Base-by-base conservation (phyloP, 2,113 vertebrate genomes). In the Rhinopithecus roxellana region DNA sequence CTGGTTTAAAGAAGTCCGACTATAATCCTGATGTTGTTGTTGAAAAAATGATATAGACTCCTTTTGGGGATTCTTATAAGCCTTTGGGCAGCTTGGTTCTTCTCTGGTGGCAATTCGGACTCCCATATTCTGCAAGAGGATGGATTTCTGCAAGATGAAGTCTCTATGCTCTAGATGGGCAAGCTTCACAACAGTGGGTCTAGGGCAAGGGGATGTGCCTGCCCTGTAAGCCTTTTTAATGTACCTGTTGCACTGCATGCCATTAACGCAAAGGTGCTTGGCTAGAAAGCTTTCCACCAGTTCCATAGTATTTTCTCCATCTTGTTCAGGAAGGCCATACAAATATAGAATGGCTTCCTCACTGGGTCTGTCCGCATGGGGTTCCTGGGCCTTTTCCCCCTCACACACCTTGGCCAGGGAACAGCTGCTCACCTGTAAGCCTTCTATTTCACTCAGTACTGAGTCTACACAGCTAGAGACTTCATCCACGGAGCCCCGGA, bases 381-480 rank as follows among this genome's bases (percentile, higher is more conserved):
- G 70, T 93, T 98, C 97, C 64, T 69, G 96, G 96, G 93, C n/a
- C 52, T 89, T 97, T 0, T 25, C 93, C 13, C 75, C 48, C 0
- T 5, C 25, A 35, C 97, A 97, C 5, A 64, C 87, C 92, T 98
- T 99, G 80, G 94, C 91, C 69, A 97, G 0, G 0, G 98, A 98
- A 74, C 98, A 97, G 40, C 80, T 75, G 43, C 95, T 82, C 30
- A 98, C 98, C n/a, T 99, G 99, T 75, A 99, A 98, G 17, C 99
- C 99, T 98, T 99, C 99, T 94, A 99, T 99, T 98, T 99, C 99
- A 69, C 99, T 98, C 97, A 99, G 97, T 7, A 99, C 99, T 0
- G 99, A 99, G 93, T 99, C 99, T 55, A 99, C 99, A 17, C 99
- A 99, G 85, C 99, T 99, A 57, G 99, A 99, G 12, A 99, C 99